Percentiles rank a stretch among this genome's conserved stretches.
phyloP scores from a whole-genome alignment of 2,797 vertebrate genomes.

The Sebastes itinus region DNA sequence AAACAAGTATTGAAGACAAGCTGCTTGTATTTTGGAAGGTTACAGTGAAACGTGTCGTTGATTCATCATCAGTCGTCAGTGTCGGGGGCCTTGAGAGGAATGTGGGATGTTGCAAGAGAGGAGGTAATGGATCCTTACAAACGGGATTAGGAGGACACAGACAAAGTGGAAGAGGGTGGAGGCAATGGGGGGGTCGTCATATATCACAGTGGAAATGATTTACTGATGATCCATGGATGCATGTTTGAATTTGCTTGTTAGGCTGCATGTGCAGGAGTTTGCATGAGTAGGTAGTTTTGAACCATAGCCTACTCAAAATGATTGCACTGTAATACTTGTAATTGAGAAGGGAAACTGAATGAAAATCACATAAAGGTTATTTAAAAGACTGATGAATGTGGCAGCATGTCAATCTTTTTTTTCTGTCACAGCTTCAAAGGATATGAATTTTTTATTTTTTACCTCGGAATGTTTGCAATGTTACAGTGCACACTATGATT shows the following conservation, averaged over 20 bases:
- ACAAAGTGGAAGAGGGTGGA: conserved; percentile 23
- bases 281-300: not conserved
- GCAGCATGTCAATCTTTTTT: not conserved
- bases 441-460: not conserved
- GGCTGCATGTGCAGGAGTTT: not conserved
- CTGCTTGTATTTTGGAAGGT: conserved; percentile 47
- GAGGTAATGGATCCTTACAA: conserved; percentile 57
- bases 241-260: conserved; percentile 26
- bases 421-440: not conserved
- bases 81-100: conserved; percentile 53
- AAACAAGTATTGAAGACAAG: conserved; percentile 5
- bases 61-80: conserved; percentile 54
- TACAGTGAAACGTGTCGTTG: conserved; percentile 40
- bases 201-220: conserved; percentile 43
- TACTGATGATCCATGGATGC: conserved; percentile 26
- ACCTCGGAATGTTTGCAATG: not conserved
- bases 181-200: conserved; percentile 25
- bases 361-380: not conserved
- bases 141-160: conserved; percentile 46
- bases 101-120: conserved; percentile 26
- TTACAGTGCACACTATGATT: not conserved
- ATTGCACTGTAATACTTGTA: not conserved
- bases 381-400: not conserved
- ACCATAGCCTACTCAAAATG: not conserved
- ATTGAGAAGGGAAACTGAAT: not conserved